Evolutionary conservation across 1,140 invertebrate species (phyloP).

Genomic region (Steinernema khuongi): DNA sequence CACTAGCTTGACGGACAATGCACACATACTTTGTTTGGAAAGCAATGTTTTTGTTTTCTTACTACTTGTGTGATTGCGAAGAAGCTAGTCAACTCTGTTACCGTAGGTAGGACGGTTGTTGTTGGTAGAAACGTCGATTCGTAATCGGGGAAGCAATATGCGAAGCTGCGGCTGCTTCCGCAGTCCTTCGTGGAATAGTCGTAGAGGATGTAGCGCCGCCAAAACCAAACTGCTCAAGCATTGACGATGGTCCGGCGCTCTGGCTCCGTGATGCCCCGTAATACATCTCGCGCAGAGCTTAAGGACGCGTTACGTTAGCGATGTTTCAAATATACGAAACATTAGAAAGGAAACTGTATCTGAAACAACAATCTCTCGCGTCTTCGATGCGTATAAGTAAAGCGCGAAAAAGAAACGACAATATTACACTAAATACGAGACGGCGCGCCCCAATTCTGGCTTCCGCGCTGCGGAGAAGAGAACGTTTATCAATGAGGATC

Average conservation of each 20-base stretch:
- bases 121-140: not conserved
- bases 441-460: no score
- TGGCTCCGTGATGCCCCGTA: constrained; percentile 3
- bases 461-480: no score
- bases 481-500: no score
- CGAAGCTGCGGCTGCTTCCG: not conserved
- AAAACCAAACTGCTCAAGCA: not conserved
- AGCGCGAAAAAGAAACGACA: not conserved
- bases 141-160: not conserved
- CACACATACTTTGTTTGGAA: no score
- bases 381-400: not conserved
- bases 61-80: no score
- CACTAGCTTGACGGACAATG: no score
- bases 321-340: not conserved
- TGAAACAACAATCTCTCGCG: not conserved
- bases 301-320: no score
- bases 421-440: no score
- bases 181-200: constrained; percentile 8
- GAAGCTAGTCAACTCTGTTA: no score
- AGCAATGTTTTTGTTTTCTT: no score
- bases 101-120: not conserved
- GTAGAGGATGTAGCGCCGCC: not conserved
- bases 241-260: constrained; percentile 1
- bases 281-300: not conserved
- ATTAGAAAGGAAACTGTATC: not conserved